phyloP scores from a whole-genome alignment of 2,888 invertebrate species.

The Meiosimyza platycephala region DNA sequence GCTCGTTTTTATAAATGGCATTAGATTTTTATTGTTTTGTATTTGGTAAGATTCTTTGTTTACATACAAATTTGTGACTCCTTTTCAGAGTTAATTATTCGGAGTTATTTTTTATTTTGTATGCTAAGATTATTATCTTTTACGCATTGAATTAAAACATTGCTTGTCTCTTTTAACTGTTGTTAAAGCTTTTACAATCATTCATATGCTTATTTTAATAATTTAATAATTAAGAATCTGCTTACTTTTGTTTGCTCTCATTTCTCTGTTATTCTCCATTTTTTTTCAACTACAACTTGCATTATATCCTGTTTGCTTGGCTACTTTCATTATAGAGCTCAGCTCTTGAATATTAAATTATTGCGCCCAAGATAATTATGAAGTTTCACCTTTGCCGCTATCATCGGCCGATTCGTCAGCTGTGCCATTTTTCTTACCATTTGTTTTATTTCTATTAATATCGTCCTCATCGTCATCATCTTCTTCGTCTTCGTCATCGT shows the following conservation, averaged over 20 bases:
- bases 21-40: not conserved
- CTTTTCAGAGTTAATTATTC: slow-evolving; percentile 11
- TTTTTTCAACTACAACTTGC: slow-evolving; percentile 3
- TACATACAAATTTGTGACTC: slow-evolving; percentile 25
- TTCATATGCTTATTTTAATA: slow-evolving; percentile 15
- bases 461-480: slow-evolving; percentile 53
- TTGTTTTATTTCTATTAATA: slow-evolving; percentile 41
- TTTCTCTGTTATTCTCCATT: not conserved
- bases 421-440: slow-evolving; percentile 46
- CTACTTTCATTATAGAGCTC: not conserved
- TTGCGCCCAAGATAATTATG: slow-evolving; percentile 54
- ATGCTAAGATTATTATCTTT: slow-evolving; percentile 13
- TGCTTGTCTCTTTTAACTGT: slow-evolving; percentile 13
- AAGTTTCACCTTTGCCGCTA: slow-evolving; percentile 89
- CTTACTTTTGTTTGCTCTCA: slow-evolving; percentile 14
- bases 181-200: slow-evolving; percentile 7
- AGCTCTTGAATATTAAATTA: slow-evolving; percentile 11
- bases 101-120: slow-evolving; percentile 16
- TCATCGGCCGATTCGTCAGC: slow-evolving; percentile 73
- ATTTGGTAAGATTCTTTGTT: slow-evolving; percentile 28
- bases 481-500: slow-evolving; percentile 70
- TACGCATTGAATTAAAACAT: slow-evolving; percentile 3
- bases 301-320: not conserved
- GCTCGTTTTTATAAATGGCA: no score
- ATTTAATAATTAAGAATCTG: slow-evolving; percentile 1